phyloP scores from a whole-genome alignment of 2,797 vertebrate species.

The Uromys caudimaculatus region DNA sequence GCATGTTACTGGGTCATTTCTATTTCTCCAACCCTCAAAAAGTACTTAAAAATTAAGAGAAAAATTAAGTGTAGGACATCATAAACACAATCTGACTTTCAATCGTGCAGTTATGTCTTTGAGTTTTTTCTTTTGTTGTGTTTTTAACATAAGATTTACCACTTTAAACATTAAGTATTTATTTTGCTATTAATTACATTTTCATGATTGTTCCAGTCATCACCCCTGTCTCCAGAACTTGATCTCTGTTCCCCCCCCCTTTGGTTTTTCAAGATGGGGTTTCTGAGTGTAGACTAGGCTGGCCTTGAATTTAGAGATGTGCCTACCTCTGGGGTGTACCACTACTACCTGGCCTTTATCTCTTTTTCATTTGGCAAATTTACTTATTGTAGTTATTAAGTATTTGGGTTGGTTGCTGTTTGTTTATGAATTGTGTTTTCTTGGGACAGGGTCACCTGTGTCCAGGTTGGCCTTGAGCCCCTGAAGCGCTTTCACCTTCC shows the following conservation, averaged over 20 bases:
- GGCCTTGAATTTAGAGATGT: not conserved
- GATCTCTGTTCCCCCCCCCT: too few relatives aligned
- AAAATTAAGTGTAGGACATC: not conserved
- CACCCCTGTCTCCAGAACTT: too few relatives aligned
- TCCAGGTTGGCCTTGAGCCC: not conserved
- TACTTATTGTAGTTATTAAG: not conserved
- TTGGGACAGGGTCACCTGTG: not conserved
- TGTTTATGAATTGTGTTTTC: not conserved
- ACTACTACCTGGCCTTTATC: not conserved
- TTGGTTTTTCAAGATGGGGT: not conserved
- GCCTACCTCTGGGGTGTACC: not conserved
- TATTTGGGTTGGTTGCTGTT: not conserved
- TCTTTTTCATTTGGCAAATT: not conserved
- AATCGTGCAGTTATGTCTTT: not conserved
- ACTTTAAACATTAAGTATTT: not conserved
- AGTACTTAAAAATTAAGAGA: not conserved
- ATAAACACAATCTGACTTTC: not conserved
- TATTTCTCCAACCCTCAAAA: not conserved
- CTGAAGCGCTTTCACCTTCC: not conserved
- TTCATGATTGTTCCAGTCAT: too few relatives aligned
- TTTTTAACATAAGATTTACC: not conserved
- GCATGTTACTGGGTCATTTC: not conserved
- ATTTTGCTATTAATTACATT: too few relatives aligned
- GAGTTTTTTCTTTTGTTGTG: not conserved
- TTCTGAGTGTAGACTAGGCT: not conserved